A percentile compares a stretch with the other conserved stretches of the same genome.
Evolutionary conservation across 2,888 invertebrate genomes (phyloP).

Genomic region (Cartodere bifasciata): DNA sequence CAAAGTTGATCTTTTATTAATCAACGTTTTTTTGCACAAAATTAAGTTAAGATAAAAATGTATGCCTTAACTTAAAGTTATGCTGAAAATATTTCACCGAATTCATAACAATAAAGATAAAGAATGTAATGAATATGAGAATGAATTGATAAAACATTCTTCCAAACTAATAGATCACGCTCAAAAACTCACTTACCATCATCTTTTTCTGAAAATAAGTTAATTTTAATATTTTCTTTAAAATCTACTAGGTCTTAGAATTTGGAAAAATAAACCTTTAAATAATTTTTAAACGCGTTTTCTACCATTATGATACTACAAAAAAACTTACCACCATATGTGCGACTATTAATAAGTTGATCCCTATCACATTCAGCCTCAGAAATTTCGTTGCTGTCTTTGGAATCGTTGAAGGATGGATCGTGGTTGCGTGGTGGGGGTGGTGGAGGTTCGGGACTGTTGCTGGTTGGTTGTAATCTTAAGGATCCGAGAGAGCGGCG

Average conservation of each 20-base stretch:
- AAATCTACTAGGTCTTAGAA: no score
- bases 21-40: no score
- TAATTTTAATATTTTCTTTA: slow-evolving; percentile 8
- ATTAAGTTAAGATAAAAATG: no score
- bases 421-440: slow-evolving; percentile 78
- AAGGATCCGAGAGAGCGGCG: slow-evolving; percentile 37
- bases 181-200: slow-evolving; percentile 34
- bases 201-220: slow-evolving; percentile 35
- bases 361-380: slow-evolving; percentile 87
- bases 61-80: no score
- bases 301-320: no score
- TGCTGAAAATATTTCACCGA: no score
- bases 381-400: slow-evolving; percentile 88
- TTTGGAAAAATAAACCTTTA: no score
- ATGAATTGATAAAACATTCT: slow-evolving; percentile 22
- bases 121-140: no score
- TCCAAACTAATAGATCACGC: slow-evolving; percentile 24
- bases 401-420: slow-evolving; percentile 79
- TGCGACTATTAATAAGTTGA: slow-evolving; percentile 61
- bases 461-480: slow-evolving; percentile 44
- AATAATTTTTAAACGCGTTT: no score
- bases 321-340: slow-evolving; percentile 62
- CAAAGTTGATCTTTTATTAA: no score
- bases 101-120: no score
- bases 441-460: slow-evolving; percentile 50